Percentiles rank a stretch among this genome's conserved stretches.
phyloP scores from a whole-genome alignment of 1,140 invertebrate genomes.

The Homalodisca vitripennis region DNA sequence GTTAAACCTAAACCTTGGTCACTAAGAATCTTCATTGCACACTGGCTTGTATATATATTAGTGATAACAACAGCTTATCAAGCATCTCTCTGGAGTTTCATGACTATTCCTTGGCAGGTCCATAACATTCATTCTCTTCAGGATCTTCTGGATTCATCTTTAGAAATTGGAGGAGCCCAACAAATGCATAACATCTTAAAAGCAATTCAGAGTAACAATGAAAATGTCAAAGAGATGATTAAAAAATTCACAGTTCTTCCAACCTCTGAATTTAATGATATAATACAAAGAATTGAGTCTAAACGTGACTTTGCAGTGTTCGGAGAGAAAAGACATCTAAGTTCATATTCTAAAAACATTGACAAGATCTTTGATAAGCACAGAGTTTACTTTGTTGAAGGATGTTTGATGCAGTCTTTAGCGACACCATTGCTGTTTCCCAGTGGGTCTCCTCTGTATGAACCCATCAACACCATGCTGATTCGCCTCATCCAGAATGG shows the following conservation, averaged over 20 bases:
- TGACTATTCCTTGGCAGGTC: slow-evolving; percentile 36
- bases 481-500: slow-evolving; percentile 36
- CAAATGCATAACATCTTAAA: slow-evolving; percentile 35
- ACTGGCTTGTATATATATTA: slow-evolving; percentile 36
- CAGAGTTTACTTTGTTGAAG: slow-evolving; percentile 37
- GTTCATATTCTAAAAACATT: slow-evolving; percentile 34
- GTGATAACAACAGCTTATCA: slow-evolving; percentile 39
- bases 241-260: slow-evolving; percentile 28
- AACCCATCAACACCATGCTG: slow-evolving; percentile 33
- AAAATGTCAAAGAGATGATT: slow-evolving; percentile 30
- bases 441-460: slow-evolving; percentile 33
- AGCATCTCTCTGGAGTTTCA: slow-evolving; percentile 38
- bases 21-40: slow-evolving; percentile 33
- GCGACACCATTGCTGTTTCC: slow-evolving; percentile 38
- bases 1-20: slow-evolving; percentile 21
- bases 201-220: slow-evolving; percentile 22
- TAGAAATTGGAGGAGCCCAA: slow-evolving; percentile 30
- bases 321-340: slow-evolving; percentile 37
- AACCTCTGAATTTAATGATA: slow-evolving; percentile 30
- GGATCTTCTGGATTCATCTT: slow-evolving; percentile 32
- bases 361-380: slow-evolving; percentile 35
- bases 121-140: slow-evolving; percentile 33
- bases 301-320: slow-evolving; percentile 37
- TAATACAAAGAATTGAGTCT: slow-evolving; percentile 34
- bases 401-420: slow-evolving; percentile 37